Conservation (phyloP, 2,113 vertebrate species). For the Prionailurus bengalensis region DNA sequence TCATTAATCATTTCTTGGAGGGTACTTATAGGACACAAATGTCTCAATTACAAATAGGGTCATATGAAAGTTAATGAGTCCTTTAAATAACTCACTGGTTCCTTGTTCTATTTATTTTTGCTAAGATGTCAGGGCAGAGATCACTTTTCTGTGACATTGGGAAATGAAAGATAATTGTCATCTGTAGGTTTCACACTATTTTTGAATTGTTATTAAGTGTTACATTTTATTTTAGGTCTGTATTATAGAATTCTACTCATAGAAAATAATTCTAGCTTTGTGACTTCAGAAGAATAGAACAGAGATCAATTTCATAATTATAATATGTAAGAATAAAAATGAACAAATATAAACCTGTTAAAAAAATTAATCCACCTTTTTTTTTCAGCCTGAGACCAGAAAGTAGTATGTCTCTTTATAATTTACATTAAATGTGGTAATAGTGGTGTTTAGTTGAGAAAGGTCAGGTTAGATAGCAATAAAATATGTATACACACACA, state of each 20-base stretch:
- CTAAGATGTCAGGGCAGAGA: slow-evolving; percentile 64
- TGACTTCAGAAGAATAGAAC: background rate
- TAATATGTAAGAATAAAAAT: slow-evolving; percentile 13
- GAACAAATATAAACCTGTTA: slow-evolving; percentile 46
- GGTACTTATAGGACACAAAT: slow-evolving; percentile 74
- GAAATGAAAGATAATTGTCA: slow-evolving; percentile 76
- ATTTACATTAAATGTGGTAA: slow-evolving; percentile 44
- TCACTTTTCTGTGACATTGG: slow-evolving; percentile 65
- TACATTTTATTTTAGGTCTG: slow-evolving; percentile 63
- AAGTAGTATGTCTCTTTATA: background rate
- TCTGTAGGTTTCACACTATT: slow-evolving; percentile 50
- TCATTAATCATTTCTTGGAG: slow-evolving; percentile 83
- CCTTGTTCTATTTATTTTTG: slow-evolving; percentile 78
- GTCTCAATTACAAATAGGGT: slow-evolving; percentile 85
- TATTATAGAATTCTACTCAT: background rate
- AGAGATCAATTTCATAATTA: background rate
- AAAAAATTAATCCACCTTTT: slow-evolving; percentile 44
- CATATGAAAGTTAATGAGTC: slow-evolving; percentile 84
- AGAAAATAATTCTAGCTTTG: background rate
- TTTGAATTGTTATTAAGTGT: slow-evolving; percentile 55
- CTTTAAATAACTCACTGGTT: slow-evolving; percentile 82
- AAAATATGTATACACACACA: background rate
- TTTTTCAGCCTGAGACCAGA: slow-evolving; percentile 67
- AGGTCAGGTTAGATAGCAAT: background rate
- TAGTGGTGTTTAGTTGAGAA: background rate